Conservation (phyloP, 1,140 invertebrate genomes). For the Bombus huntii region DNA sequence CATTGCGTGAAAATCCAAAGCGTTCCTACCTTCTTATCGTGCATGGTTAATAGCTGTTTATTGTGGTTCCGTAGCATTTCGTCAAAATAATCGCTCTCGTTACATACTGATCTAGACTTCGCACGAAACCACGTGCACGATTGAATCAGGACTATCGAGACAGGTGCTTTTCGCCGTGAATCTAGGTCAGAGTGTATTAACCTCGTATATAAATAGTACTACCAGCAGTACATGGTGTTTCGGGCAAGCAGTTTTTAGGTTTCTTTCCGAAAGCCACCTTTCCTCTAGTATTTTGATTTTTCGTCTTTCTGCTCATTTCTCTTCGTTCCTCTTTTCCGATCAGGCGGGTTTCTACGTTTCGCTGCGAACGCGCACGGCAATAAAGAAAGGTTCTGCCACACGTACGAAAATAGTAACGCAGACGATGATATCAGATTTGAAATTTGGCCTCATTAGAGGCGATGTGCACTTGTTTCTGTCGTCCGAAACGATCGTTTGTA, state of each 20-base stretch:
- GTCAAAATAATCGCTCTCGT: slow-evolving; percentile 40
- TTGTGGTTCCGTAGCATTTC: slow-evolving; percentile 6
- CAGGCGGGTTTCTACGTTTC: not conserved
- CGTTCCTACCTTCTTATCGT: not conserved
- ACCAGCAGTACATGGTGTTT: slow-evolving; percentile 20
- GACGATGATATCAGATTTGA: slow-evolving; percentile 41
- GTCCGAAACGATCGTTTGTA: not conserved
- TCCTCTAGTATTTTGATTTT: not conserved
- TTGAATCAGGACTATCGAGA: slow-evolving; percentile 45
- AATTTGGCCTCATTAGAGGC: slow-evolving; percentile 35
- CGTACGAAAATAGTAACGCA: slow-evolving; percentile 46
- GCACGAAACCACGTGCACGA: slow-evolving; percentile 41
- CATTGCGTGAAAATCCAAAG: slow-evolving; percentile 22
- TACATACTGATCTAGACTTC: slow-evolving; percentile 39
- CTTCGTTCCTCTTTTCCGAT: not conserved
- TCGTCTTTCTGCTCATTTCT: not conserved
- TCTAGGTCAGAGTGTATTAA: slow-evolving; percentile 52
- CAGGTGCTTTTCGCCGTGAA: slow-evolving; percentile 47
- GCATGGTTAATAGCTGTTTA: slow-evolving; percentile 27
- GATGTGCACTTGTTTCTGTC: not conserved
- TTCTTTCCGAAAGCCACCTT: not conserved
- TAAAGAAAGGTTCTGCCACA: not conserved
- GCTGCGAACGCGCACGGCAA: not conserved
- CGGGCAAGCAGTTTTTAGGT: not conserved
- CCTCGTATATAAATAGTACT: slow-evolving; percentile 51